Evolutionary conservation across 2,888 invertebrate genomes (phyloP), one percentile per base, ranked within the genome.

Genomic region (Podabrus alpinus): DNA sequence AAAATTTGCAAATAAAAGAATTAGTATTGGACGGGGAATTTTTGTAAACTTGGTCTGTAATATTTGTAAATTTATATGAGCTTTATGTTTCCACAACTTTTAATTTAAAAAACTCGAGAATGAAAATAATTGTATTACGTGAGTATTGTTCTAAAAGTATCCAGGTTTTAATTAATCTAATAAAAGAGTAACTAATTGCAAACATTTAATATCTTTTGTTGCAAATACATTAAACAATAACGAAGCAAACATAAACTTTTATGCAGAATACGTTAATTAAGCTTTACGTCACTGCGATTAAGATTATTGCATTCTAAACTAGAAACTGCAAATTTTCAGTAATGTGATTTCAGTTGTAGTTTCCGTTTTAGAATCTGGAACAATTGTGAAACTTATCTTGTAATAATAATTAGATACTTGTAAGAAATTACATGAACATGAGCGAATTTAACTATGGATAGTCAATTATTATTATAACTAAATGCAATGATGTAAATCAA

Each of bases 291-390:
- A 66, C 60, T 69, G 67, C 72, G 75, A 75, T 75, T 69, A 75
- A 75, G 75, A 72, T 75, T 75, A 72, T 75, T 75, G 72, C 70
- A 72, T 15, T 61, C 66, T 67, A 69, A 72, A 69, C 72, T 75
- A 69, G 75, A 69, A 69, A 75, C 72, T 69, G 75, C 69, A 72
- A 75, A 75, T 75, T 75, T 75, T 72, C 75, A 71, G 66, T 59
- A 69, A 72, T 45, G n/a, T 45, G 45, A 45, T 45, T 45, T 45
- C n/a, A 45, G 45, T 75, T 24, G 75, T 69, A 72, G 72, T 72
- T 75, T 75, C 75, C 75, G 75, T 69, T 72, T 75, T 68, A 61
- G 69, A 64, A 15, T 24, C 24, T 25, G 66, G 15, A 13, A 21
- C n/a, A 24, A 16, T 66, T 24, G 15, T 66, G 25, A 11, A 66